phyloP scores from a whole-genome alignment of 2,113 vertebrate genomes.

The Gymnorhina tibicen region DNA sequence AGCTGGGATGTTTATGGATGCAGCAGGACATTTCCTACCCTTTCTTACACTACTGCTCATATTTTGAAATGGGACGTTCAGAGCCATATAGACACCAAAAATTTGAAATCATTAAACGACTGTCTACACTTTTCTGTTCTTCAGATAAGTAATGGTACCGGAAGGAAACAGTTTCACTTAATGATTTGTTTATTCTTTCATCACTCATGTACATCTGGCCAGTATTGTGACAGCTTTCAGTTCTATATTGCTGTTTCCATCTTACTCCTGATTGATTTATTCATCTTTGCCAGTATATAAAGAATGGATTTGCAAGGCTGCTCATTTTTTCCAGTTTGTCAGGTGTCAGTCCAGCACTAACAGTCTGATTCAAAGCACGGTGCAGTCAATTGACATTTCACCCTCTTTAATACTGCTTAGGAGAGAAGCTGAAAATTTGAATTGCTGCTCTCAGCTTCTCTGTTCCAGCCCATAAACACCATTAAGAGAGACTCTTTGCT shows the following conservation, averaged over 20 bases:
- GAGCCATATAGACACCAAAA: background rate
- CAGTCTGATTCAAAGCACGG: background rate
- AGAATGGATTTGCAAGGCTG: slow-evolving; percentile 33
- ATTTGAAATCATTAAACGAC: background rate
- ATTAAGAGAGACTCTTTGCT: background rate
- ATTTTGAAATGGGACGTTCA: background rate
- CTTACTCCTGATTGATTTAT: slow-evolving; percentile 37
- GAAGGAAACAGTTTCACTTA: slow-evolving; percentile 43
- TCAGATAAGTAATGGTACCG: background rate
- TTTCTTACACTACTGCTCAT: background rate
- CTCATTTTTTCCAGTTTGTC: slow-evolving; percentile 50
- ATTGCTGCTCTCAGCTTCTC: background rate
- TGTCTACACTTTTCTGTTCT: background rate
- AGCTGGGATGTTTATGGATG: background rate
- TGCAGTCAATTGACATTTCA: background rate
- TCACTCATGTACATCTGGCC: slow-evolving; percentile 43
- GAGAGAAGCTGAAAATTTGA: background rate
- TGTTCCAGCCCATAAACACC: background rate
- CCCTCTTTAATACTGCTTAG: background rate
- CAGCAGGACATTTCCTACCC: background rate
- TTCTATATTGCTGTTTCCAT: slow-evolving; percentile 34
- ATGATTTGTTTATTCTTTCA: slow-evolving; percentile 57
- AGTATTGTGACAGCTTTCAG: slow-evolving; percentile 56
- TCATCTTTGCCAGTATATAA: slow-evolving; percentile 16
- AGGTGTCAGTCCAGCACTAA: slow-evolving; percentile 33